phyloP scores from a whole-genome alignment of 2,113 vertebrate genomes.

The Eubucco bourcierii region DNA sequence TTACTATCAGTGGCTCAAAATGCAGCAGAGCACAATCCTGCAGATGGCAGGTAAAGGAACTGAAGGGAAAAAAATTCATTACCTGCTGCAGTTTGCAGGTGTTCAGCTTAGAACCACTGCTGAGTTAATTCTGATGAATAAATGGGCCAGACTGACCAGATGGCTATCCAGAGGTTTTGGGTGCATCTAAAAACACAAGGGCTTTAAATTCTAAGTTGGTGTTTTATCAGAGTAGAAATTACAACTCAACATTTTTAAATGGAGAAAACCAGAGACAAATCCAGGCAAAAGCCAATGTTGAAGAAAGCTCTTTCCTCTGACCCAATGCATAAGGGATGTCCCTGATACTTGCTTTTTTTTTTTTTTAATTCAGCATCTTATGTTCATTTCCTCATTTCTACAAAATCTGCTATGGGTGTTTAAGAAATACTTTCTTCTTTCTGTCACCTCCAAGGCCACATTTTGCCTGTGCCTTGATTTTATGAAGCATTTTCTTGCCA shows the following conservation, averaged over 20 bases:
- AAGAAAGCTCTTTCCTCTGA: background rate
- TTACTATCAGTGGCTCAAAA: background rate
- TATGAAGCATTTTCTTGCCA: background rate
- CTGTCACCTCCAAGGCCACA: background rate
- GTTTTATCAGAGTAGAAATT: background rate
- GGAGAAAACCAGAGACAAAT: background rate
- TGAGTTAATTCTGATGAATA: constrained; percentile 30
- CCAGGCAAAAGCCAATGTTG: rapidly evolving
- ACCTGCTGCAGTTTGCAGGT: background rate
- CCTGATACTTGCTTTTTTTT: background rate
- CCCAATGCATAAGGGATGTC: background rate
- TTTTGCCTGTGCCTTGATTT: background rate
- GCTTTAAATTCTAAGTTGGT: background rate
- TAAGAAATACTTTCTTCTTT: background rate
- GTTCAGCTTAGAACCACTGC: background rate
- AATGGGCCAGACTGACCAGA: constrained; percentile 8
- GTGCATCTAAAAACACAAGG: background rate
- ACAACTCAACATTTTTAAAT: background rate
- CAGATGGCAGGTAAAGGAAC: background rate
- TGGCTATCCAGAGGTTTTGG: constrained; percentile 1
- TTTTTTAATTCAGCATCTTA: background rate
- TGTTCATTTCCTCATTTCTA: background rate
- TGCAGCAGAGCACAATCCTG: background rate
- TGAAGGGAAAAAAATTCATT: background rate
- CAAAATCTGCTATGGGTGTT: background rate